Conservation (phyloP, 2,888 invertebrate species). For the Branchellion lobata region DNA sequence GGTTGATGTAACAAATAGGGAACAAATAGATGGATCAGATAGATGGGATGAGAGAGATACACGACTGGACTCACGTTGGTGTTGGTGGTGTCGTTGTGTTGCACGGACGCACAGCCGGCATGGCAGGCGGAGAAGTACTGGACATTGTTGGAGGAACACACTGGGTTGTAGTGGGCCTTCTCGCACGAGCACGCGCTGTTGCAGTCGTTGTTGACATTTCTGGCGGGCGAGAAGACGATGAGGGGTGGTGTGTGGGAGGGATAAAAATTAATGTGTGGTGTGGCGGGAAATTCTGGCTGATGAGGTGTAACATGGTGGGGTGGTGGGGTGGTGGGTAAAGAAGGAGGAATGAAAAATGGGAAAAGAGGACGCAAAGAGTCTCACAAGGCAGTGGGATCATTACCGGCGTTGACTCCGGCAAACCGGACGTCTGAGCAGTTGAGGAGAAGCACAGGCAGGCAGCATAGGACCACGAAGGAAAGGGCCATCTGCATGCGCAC, state of each 20-base stretch:
- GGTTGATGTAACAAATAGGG: no score
- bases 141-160: conserved; percentile 47
- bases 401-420: conserved; percentile 48
- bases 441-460: conserved; percentile 45
- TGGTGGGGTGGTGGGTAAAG: no score
- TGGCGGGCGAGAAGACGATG: no score
- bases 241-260: no score
- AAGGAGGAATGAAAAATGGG: no score
- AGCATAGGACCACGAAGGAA: conserved; percentile 37
- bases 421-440: conserved; percentile 46
- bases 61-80: no score
- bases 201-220: conserved; percentile 44
- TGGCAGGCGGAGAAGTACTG: conserved; percentile 51
- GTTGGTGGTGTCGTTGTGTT: background rate
- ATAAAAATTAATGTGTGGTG: no score
- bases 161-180: conserved; percentile 43
- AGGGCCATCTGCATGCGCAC: conserved; percentile 54
- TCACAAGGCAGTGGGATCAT: background rate
- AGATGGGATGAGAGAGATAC: no score
- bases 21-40: no score
- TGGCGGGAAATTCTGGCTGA: no score
- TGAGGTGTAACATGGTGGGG: no score
- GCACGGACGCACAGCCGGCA: conserved; percentile 45
- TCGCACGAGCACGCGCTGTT: conserved; percentile 47
- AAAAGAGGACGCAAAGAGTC: no score